Evolutionary conservation across 1,140 invertebrate genomes (phyloP).

Genomic region (Cecropterus lyciades): DNA sequence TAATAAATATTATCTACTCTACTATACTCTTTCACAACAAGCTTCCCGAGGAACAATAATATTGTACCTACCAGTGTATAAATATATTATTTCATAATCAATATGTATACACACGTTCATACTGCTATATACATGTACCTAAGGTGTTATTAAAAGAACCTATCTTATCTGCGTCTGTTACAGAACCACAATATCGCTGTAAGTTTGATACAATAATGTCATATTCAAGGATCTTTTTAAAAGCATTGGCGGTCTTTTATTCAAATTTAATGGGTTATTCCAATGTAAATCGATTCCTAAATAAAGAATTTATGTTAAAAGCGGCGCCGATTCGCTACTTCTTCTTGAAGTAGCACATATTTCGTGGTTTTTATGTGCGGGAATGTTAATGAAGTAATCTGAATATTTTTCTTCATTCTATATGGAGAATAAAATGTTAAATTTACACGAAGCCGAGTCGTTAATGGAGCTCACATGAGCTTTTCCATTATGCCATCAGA

Average conservation of each 20-base stretch:
- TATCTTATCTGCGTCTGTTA: slow-evolving; percentile 18
- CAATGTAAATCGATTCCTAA: slow-evolving; percentile 55
- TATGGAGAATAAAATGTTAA: slow-evolving; percentile 12
- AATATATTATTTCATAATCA: not conserved
- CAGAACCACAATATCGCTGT: slow-evolving; percentile 8
- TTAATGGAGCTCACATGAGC: not conserved
- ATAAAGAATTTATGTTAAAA: slow-evolving; percentile 52
- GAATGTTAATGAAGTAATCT: slow-evolving; percentile 43
- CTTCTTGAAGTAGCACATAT: slow-evolving; percentile 36
- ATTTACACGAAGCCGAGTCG: slow-evolving; percentile 6
- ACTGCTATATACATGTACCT: not conserved
- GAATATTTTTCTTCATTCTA: slow-evolving; percentile 18
- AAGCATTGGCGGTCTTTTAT: slow-evolving; percentile 53
- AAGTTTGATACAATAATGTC: slow-evolving; percentile 38
- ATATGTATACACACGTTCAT: not conserved
- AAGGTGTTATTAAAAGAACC: slow-evolving; percentile 24
- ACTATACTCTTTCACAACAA: no score
- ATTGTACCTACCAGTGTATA: no score
- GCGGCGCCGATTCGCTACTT: slow-evolving; percentile 46
- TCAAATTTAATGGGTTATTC: slow-evolving; percentile 59
- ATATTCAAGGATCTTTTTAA: slow-evolving; percentile 51
- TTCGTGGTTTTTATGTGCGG: slow-evolving; percentile 37
- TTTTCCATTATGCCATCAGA: not conserved
- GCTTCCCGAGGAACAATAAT: no score
- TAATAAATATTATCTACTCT: no score